These are phyloP conservation scores for Hucho hucho DNA, from an alignment of 2,113 vertebrate species.

Conservation along the genomic window DNA sequence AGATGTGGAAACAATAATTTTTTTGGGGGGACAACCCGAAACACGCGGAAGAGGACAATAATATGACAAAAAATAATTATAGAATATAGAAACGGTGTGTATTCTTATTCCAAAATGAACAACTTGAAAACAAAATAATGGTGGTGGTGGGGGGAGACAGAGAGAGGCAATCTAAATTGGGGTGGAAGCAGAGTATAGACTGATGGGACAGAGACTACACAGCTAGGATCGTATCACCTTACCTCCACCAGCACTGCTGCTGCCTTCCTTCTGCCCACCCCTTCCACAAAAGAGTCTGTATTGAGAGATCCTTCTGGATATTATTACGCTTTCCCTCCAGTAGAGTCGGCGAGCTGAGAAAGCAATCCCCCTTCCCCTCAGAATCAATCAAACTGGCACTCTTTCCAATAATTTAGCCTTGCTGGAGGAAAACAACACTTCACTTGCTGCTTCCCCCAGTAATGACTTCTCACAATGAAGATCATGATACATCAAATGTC, in stretches of 20 bases:
- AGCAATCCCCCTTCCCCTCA: constrained; percentile 60
- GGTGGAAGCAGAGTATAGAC: neutral
- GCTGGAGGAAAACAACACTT: constrained; percentile 29
- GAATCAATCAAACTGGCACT: constrained; percentile 51
- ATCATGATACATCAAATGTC: constrained; percentile 45
- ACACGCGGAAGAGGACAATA: neutral
- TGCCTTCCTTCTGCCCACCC: neutral
- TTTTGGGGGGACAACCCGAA: neutral
- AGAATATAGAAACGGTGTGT: neutral
- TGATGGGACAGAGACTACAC: neutral
- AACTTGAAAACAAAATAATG: constrained; percentile 1
- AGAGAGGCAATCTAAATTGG: neutral
- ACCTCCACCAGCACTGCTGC: constrained; percentile 2
- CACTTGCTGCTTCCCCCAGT: constrained; percentile 21
- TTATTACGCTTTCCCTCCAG: constrained; percentile 50
- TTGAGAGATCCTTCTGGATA: constrained; percentile 42
- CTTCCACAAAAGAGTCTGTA: neutral
- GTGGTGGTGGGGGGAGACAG: neutral
- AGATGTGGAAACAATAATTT: too few species aligned
- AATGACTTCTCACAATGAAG: constrained; percentile 50
- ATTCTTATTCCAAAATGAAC: neutral
- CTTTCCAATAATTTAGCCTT: constrained; percentile 47
- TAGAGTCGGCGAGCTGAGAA: constrained; percentile 35
- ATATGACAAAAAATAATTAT: neutral
- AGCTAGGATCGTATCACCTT: neutral